Percentiles rank a stretch among this genome's conserved stretches.
These are phyloP conservation scores for Drosophila ironensis DNA, from an alignment of 1,140 invertebrate genomes.

Conservation along the genomic window DNA sequence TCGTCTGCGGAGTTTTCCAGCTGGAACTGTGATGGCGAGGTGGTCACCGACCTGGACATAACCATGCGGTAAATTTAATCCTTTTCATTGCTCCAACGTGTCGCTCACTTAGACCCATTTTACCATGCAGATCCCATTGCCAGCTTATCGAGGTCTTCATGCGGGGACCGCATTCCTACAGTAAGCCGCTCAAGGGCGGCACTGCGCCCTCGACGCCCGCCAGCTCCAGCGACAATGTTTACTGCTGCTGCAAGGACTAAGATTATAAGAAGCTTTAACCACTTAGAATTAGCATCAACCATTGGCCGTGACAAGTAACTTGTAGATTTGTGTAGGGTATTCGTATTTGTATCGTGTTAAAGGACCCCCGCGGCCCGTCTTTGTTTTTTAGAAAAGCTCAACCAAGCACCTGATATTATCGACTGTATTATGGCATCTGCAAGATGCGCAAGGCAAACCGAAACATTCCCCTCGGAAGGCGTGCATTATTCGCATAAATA, in stretches of 20 bases:
- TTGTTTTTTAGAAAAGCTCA: conserved; percentile 49
- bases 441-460: conserved; percentile 48
- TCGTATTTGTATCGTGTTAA: conserved; percentile 24
- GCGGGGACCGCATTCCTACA: conserved; percentile 81
- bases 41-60: conserved; percentile 87
- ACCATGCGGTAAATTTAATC: conserved; percentile 86
- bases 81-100: not conserved
- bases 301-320: conserved; percentile 69
- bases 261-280: conserved; percentile 46
- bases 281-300: conserved; percentile 39
- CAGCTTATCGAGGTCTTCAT: conserved; percentile 84
- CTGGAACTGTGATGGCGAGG: conserved; percentile 95
- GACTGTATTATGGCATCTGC: conserved; percentile 68
- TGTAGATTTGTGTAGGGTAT: conserved; percentile 47
- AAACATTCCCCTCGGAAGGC: conserved; percentile 61
- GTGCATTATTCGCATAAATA: conserved; percentile 37
- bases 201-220: conserved; percentile 46
- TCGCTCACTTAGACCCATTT: not conserved
- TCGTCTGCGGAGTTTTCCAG: conserved; percentile 83
- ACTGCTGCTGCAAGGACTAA: conserved; percentile 71
- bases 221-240: conserved; percentile 70
- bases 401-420: conserved; percentile 56
- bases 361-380: conserved; percentile 19
- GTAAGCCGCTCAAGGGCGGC: conserved; percentile 48
- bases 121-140: conserved; percentile 83